Base-by-base conservation (phyloP, 2,797 vertebrate genomes). In the Tapera naevia region DNA sequence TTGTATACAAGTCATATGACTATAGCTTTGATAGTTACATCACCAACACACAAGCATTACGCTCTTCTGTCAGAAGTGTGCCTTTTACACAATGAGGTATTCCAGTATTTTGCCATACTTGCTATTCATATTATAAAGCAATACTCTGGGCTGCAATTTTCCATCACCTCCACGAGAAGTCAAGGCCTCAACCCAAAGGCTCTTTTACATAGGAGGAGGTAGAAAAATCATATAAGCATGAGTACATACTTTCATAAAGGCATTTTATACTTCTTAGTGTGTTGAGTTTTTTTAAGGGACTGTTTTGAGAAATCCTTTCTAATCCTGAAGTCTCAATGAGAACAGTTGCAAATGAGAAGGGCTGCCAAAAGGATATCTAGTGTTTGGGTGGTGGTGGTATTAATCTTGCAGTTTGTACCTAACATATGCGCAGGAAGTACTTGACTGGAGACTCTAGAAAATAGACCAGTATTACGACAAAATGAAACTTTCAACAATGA, bases 211-310 rank as follows among this genome's bases (percentile, higher is more conserved):
- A 51, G 25, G 13, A 41, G 19, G 2, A 11, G 10, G 3, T 7
- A 6, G 2, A 2, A 2, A 0, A 80, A 5, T 53, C 10, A 28
- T 13, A 56, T 46, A 39, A 13, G 2, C 21, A 45, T 37, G 6
- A 72, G 6, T 37, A 53, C 5, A 24, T 37, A 27, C 5, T 65
- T 69, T 18, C 19, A 11, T 24, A 22, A 12, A 46, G 5, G 3
- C 28, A 15, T 11, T n/a, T 83, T 35, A 17, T 37, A 64, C 60
- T 75, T 67, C 19, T 56, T 57, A 30, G 3, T 41, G 27, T 2
- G 19, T n/a, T 10, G n/a, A n/a, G n/a, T 14, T 9, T 12, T 56
- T 48, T 9, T 17, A 57, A 62, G 15, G 9, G 7, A 35, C 9
- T 8, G 25, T 16, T 81, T 92, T 39, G 66, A 76, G 6, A 80